Conservation (phyloP, 2,797 vertebrate species). For the Enteromius trimaculatus region DNA sequence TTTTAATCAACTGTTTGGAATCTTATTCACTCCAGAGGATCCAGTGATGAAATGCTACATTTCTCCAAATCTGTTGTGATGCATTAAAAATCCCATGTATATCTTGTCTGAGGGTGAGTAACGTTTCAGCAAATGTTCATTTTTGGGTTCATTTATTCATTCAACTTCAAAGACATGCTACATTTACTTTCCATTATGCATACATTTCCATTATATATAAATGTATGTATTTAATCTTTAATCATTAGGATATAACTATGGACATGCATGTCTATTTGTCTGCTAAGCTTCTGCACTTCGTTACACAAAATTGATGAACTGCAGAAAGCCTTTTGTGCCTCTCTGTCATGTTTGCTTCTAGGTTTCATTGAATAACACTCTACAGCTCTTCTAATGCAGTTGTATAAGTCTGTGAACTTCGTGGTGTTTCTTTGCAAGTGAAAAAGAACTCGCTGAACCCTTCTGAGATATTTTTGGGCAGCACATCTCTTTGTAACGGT, state of each 20-base stretch:
- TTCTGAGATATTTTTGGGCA: constrained; percentile 67
- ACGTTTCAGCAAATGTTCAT: background rate
- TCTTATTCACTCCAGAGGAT: background rate
- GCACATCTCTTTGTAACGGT: constrained; percentile 58
- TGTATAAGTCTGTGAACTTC: constrained; percentile 22
- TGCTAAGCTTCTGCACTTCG: background rate
- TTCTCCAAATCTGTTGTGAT: background rate
- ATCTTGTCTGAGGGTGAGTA: background rate
- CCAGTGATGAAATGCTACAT: background rate
- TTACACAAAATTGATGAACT: constrained; percentile 13
- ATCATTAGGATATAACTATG: background rate
- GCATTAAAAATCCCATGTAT: background rate
- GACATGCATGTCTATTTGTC: constrained; percentile 6
- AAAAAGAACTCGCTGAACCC: constrained; percentile 56
- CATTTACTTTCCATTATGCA: background rate
- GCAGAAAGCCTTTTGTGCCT: constrained; percentile 14
- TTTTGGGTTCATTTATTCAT: background rate
- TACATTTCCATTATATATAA: background rate
- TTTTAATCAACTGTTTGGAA: background rate
- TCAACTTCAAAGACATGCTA: background rate
- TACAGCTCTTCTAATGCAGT: constrained; percentile 34
- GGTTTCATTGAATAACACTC: constrained; percentile 44
- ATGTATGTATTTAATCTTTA: background rate
- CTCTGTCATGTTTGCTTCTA: constrained; percentile 26
- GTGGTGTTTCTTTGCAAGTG: constrained; percentile 42